A percentile compares a stretch with the other conserved stretches of the same genome.
Evolutionary conservation across 2,113 vertebrate genomes (phyloP).

Genomic region (Triplophysa siluroides): DNA sequence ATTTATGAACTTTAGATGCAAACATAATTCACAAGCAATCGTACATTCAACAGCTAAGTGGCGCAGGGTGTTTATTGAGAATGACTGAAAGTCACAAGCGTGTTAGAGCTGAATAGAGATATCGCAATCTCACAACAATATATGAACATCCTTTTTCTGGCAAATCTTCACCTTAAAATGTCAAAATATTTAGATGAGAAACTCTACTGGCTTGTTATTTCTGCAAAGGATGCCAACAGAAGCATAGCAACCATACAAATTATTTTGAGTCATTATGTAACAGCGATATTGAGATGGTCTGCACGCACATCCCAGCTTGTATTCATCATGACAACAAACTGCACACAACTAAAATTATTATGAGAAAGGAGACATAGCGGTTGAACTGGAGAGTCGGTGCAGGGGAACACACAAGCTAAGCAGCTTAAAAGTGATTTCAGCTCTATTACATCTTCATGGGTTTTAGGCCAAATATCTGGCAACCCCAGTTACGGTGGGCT

Average conservation of each 20-base stretch:
- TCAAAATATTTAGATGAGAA: not conserved
- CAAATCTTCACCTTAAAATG: constrained; percentile 9
- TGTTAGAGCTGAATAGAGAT: not conserved
- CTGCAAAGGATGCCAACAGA: constrained; percentile 5
- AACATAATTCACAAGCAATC: not conserved
- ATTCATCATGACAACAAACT: not conserved
- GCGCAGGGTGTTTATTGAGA: not conserved
- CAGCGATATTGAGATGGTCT: not conserved
- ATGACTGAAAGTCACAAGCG: not conserved
- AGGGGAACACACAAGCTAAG: constrained; percentile 38
- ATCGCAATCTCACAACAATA: not conserved
- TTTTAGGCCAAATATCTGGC: constrained; percentile 44
- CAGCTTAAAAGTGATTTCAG: constrained; percentile 44
- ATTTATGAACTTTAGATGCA: not conserved
- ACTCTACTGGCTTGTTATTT: not conserved
- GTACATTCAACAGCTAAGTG: not conserved
- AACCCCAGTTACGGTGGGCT: not conserved
- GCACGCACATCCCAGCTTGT: not conserved
- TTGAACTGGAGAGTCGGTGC: constrained; percentile 23
- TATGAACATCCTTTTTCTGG: not conserved
- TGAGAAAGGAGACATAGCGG: not conserved
- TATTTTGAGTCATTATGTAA: not conserved
- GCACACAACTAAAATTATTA: not conserved
- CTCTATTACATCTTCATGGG: constrained; percentile 17
- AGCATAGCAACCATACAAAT: constrained; percentile 2